These are phyloP conservation scores for Pterophyllum scalare DNA, from an alignment of 2,113 vertebrate species.

Conservation along the genomic window DNA sequence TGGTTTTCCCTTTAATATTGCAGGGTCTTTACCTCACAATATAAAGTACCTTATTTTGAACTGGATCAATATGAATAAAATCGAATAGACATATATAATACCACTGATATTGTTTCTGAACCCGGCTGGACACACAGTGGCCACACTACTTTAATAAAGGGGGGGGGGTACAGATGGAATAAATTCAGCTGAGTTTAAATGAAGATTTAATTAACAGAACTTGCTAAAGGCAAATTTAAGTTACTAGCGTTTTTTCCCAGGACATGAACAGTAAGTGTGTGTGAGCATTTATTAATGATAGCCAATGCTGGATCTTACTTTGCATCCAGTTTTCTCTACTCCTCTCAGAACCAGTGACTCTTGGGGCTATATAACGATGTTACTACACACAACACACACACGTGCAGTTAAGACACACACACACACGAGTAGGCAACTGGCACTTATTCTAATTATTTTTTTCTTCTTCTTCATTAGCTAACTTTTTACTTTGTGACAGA, in stretches of 20 bases:
- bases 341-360: neutral
- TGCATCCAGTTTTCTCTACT: slow-evolving; percentile 25
- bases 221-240: slow-evolving; percentile 3
- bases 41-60: neutral
- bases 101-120: neutral
- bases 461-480: slow-evolving; percentile 1
- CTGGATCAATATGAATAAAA: neutral
- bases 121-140: neutral
- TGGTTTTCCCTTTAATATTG: neutral
- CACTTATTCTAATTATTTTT: neutral
- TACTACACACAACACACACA: neutral
- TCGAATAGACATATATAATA: neutral
- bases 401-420: neutral
- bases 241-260: slow-evolving; percentile 1
- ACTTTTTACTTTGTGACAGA: neutral
- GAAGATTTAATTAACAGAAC: neutral
- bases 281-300: slow-evolving; percentile 16
- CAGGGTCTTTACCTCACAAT: neutral
- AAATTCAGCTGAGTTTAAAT: neutral
- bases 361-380: neutral
- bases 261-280: neutral
- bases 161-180: neutral
- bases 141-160: neutral
- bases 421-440: neutral
- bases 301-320: slow-evolving; percentile 5